Percentiles rank a stretch among this genome's conserved stretches.
Evolutionary conservation across 1,140 invertebrate genomes (phyloP).

Genomic region (Trichomalopsis sarcophagae): DNA sequence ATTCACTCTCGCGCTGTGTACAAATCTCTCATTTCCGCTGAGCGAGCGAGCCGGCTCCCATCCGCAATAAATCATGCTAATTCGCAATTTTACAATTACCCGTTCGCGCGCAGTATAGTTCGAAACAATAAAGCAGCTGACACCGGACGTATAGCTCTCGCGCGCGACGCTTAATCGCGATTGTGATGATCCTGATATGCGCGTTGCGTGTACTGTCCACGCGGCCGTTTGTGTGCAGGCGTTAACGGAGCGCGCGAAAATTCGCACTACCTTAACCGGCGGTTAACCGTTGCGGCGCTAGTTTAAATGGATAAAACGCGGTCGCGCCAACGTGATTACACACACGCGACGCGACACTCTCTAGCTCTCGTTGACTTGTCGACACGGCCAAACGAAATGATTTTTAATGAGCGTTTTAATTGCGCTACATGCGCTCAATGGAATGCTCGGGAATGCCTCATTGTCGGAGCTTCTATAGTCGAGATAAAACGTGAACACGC

Average conservation of each 20-base stretch:
- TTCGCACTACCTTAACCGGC: not conserved
- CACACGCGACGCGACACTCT: slow-evolving; percentile 26
- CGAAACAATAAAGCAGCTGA: not conserved
- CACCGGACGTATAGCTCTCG: not conserved
- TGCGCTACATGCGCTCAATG: not conserved
- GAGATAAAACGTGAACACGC: not conserved
- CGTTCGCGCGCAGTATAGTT: not conserved
- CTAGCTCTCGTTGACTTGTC: slow-evolving; percentile 47
- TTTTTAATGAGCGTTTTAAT: slow-evolving; percentile 23
- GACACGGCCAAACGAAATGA: slow-evolving; percentile 56
- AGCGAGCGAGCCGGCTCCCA: too few species aligned
- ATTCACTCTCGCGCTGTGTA: too few species aligned
- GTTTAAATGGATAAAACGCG: not conserved
- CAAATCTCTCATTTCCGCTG: too few species aligned
- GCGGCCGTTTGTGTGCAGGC: not conserved
- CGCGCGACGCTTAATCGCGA: not conserved
- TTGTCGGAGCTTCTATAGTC: not conserved
- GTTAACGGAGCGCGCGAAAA: too few species aligned
- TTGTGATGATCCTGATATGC: not conserved
- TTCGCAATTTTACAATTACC: not conserved
- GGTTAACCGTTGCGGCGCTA: not conserved
- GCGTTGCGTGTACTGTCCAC: not conserved
- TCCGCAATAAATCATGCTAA: not conserved
- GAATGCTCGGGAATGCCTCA: not conserved
- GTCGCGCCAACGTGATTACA: slow-evolving; percentile 16